A percentile compares a stretch with the other conserved stretches of the same genome.
Conservation (phyloP, 2,888 invertebrate genomes). For the Sericinus montela region DNA sequence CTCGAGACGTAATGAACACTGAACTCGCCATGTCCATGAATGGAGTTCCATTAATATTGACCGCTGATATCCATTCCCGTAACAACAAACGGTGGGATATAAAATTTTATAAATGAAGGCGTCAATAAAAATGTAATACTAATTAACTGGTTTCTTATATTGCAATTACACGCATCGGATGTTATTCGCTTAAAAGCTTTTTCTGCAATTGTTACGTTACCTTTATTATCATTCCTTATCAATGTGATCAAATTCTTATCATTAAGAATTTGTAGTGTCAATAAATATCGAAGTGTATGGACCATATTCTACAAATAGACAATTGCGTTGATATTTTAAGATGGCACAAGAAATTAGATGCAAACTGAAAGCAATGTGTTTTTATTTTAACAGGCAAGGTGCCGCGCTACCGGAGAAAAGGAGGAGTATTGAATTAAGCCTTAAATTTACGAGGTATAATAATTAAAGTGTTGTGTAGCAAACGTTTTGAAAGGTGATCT, state of each 20-base stretch:
- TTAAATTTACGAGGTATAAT: too few species aligned
- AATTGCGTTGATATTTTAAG: neutral
- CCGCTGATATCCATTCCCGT: slow-evolving; percentile 35
- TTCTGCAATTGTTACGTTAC: too few species aligned
- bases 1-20: slow-evolving; percentile 37
- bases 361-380: too few species aligned
- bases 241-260: neutral
- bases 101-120: slow-evolving; percentile 40
- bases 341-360: too few species aligned
- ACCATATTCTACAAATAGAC: neutral
- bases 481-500: too few species aligned
- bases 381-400: too few species aligned
- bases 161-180: slow-evolving; percentile 19
- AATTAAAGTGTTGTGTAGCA: too few species aligned
- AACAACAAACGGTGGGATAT: slow-evolving; percentile 33
- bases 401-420: too few species aligned
- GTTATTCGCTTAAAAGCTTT: slow-evolving; percentile 3
- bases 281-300: slow-evolving; percentile 1
- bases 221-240: too few species aligned
- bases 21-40: slow-evolving; percentile 51
- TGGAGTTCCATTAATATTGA: slow-evolving; percentile 54
- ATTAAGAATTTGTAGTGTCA: neutral
- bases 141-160: slow-evolving; percentile 36
- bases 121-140: slow-evolving; percentile 48
- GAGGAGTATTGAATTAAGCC: too few species aligned